Conservation (phyloP, 1,140 invertebrate genomes). For the Aricia agestis region DNA sequence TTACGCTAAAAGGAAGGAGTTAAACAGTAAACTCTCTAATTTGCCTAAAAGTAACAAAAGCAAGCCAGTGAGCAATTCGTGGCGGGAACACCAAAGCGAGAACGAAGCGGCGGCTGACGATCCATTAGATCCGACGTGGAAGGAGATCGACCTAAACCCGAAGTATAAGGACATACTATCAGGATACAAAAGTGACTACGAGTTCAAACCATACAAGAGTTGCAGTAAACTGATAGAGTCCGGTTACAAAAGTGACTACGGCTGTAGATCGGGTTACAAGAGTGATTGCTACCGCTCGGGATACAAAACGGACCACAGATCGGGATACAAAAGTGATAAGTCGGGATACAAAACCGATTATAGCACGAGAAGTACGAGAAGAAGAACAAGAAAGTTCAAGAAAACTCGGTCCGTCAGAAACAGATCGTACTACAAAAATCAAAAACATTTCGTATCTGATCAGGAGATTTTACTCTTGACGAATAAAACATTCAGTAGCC, state of each 20-base stretch:
- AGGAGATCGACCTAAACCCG: constrained; percentile 79
- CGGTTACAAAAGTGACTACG: constrained; percentile 78
- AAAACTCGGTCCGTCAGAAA: constrained; percentile 75
- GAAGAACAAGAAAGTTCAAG: constrained; percentile 72
- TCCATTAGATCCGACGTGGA: constrained; percentile 77
- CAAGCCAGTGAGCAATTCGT: constrained; percentile 54
- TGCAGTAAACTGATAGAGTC: constrained; percentile 78
- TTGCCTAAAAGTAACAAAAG: constrained; percentile 56
- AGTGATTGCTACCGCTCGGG: constrained; percentile 76
- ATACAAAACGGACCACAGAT: constrained; percentile 78
- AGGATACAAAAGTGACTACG: constrained; percentile 77
- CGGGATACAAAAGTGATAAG: constrained; percentile 78
- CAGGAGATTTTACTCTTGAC: constrained; percentile 70
- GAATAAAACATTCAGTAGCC: constrained; percentile 72
- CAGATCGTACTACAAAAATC: constrained; percentile 73
- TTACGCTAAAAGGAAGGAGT: constrained; percentile 73
- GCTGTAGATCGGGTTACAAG: constrained; percentile 75
- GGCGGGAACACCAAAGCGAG: constrained; percentile 72
- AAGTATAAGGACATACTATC: constrained; percentile 78
- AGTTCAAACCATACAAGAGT: constrained; percentile 74
- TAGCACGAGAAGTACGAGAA: constrained; percentile 74
- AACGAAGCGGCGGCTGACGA: constrained; percentile 72
- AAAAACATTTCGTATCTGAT: constrained; percentile 75
- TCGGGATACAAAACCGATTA: constrained; percentile 79
- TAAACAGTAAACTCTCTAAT: constrained; percentile 64